Base-by-base conservation (phyloP, 2,888 invertebrate genomes). In the Drosophila testacea region DNA sequence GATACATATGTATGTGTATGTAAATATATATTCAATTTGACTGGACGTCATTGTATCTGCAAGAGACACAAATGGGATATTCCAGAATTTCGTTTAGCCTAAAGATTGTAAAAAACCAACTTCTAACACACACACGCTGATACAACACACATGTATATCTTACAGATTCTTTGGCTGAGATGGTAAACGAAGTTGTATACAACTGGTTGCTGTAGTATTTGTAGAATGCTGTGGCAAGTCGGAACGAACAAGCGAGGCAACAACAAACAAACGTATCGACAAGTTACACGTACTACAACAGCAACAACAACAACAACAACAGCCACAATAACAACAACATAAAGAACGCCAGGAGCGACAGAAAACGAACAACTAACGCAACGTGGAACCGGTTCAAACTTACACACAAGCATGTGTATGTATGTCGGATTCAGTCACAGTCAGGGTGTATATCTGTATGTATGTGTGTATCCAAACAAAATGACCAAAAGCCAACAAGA, bases 101-200 rank as follows among this genome's bases (percentile, higher is more conserved):
- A 11, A 42, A 66, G 44, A 10, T 51, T 51, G 50, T 46, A 68
- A 50, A 57, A 13, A 50, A 6, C 32, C 32, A 57, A 34, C 38
- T 16, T 38, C 57, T 57, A 41, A 39, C 34, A 47, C 32, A 56
- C n/a, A 32, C 22, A 50, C 46, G 36, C 13, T 6, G 7, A 6
- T 32, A 64, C 34, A 55, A 42, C 27, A 48, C 13, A 30, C 22
- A 39, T 13, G 13, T 9, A 47, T 44, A 60, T 61, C 62, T 65
- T 60, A 69, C 68, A 72, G 73, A 67, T 68, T 77, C 78, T 57
- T 64, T 30, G 64, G 47, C 57, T 34, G 54, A 41, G 50, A 64
- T 61, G 74, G 64, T 48, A 78, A 69, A 83, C 87, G 89, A 83
- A 87, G 89, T 89, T 83, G 83, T 83, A 89, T 84, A 83, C 88